Evolutionary conservation across 2,888 invertebrate genomes (phyloP).

Genomic region (Embidobia sp.): DNA sequence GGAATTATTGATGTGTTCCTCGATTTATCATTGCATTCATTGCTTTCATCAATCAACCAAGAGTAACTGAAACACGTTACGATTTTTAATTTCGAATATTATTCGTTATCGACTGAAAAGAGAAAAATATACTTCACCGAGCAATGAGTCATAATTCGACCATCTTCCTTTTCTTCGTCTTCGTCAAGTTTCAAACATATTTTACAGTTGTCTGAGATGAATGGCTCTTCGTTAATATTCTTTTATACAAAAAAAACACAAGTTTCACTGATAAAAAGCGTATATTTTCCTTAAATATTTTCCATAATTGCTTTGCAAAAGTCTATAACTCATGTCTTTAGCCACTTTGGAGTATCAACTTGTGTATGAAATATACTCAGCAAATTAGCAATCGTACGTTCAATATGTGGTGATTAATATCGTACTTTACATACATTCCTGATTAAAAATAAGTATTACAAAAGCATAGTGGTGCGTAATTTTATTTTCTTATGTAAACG

Average conservation of each 20-base stretch:
- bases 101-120: slow-evolving; percentile 14
- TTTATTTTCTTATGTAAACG: too few relatives aligned
- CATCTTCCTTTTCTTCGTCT: slow-evolving; percentile 13
- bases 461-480: too few relatives aligned
- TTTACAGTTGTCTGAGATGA: slow-evolving; percentile 36
- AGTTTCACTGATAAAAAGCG: slow-evolving; percentile 24
- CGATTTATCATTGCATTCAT: slow-evolving; percentile 16
- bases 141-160: slow-evolving; percentile 40
- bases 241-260: slow-evolving; percentile 20
- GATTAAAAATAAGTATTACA: too few relatives aligned
- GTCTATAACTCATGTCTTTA: slow-evolving; percentile 37
- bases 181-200: slow-evolving; percentile 44
- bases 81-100: slow-evolving; percentile 28
- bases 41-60: slow-evolving; percentile 24
- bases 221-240: slow-evolving; percentile 38
- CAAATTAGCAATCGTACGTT: slow-evolving; percentile 26
- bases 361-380: slow-evolving; percentile 17
- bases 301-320: slow-evolving; percentile 35
- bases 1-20: slow-evolving; percentile 14
- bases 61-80: slow-evolving; percentile 11
- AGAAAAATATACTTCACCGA: slow-evolving; percentile 26
- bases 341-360: slow-evolving; percentile 22
- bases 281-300: slow-evolving; percentile 22
- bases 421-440: too few relatives aligned
- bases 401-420: slow-evolving; percentile 19